Evolutionary conservation across 2,888 invertebrate species (phyloP).

Genomic region (Anthrax anthrax): DNA sequence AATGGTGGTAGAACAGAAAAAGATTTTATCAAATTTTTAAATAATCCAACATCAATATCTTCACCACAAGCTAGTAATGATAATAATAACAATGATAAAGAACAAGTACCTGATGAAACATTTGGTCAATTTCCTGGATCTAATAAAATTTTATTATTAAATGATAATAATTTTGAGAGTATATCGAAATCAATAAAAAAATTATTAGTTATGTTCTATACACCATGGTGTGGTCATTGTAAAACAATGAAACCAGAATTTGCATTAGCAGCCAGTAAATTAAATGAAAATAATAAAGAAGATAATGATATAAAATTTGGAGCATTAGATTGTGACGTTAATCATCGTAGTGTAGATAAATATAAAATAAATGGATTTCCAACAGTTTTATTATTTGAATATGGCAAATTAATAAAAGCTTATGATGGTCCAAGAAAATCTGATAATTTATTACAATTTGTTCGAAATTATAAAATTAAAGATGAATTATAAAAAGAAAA

Average conservation of each 20-base stretch:
- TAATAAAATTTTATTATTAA: conserved; percentile 35
- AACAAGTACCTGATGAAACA: conserved; percentile 27
- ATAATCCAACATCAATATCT: conserved; percentile 11
- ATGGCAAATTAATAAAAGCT: conserved; percentile 39
- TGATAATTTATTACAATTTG: conserved; percentile 42
- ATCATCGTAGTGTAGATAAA: conserved; percentile 41
- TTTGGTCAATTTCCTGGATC: conserved; percentile 36
- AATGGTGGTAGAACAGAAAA: conserved; percentile 58
- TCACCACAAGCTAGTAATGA: conserved; percentile 19
- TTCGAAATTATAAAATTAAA: conserved; percentile 19
- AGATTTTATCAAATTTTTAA: conserved; percentile 26
- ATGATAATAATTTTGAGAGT: conserved; percentile 50
- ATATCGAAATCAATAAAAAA: conserved; percentile 63
- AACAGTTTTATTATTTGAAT: conserved; percentile 47
- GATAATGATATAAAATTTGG: conserved; percentile 32
- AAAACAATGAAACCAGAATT: conserved; percentile 52
- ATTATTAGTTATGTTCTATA: conserved; percentile 73
- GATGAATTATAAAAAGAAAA: conserved; percentile 22
- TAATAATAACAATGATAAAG: conserved; percentile 21
- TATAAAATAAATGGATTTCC: conserved; percentile 51
- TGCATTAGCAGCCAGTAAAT: conserved; percentile 37
- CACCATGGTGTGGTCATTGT: conserved; percentile 69
- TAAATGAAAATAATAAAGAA: conserved; percentile 14
- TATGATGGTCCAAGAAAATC: conserved; percentile 43
- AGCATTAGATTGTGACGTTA: conserved; percentile 52